Percentiles rank a stretch among this genome's conserved stretches.
Evolutionary conservation across 2,797 vertebrate genomes (phyloP).

Genomic region (Diplodus sargus): DNA sequence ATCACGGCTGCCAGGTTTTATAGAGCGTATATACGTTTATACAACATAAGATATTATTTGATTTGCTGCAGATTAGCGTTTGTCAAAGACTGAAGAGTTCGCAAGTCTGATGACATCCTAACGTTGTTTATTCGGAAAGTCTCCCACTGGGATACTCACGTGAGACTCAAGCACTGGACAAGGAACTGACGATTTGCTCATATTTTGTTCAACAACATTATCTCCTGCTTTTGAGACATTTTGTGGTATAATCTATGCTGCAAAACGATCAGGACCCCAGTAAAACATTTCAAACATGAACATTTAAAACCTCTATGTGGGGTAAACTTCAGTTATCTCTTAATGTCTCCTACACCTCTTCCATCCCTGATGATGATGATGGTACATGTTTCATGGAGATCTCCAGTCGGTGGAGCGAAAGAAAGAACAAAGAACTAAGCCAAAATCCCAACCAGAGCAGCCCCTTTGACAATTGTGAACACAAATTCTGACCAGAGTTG

Average conservation of each 20-base stretch:
- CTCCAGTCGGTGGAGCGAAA: background rate
- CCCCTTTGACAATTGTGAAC: slow-evolving; percentile 14
- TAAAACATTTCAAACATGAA: background rate
- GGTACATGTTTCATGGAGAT: background rate
- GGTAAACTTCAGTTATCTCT: background rate
- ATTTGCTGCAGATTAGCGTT: slow-evolving; percentile 13
- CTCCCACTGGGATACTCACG: background rate
- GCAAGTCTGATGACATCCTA: background rate
- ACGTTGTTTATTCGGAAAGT: slow-evolving; percentile 3
- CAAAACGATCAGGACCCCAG: background rate
- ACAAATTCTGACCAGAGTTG: slow-evolving; percentile 43
- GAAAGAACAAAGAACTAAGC: slow-evolving; percentile 48
- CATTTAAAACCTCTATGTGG: slow-evolving; percentile 3
- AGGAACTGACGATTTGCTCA: background rate
- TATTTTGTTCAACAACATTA: background rate
- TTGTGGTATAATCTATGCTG: background rate
- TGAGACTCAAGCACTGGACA: background rate
- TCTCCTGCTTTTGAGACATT: background rate
- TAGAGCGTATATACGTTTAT: slow-evolving; percentile 5
- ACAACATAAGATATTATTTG: background rate
- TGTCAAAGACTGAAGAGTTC: slow-evolving; percentile 36
- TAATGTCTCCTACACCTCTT: background rate
- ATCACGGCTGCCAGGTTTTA: background rate
- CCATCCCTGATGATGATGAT: slow-evolving; percentile 7
- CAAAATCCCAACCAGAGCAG: slow-evolving; percentile 11